Percentiles rank a stretch among this genome's conserved stretches.
Conservation (phyloP, 2,888 invertebrate genomes). For the Zhuqinia jingwanae region DNA sequence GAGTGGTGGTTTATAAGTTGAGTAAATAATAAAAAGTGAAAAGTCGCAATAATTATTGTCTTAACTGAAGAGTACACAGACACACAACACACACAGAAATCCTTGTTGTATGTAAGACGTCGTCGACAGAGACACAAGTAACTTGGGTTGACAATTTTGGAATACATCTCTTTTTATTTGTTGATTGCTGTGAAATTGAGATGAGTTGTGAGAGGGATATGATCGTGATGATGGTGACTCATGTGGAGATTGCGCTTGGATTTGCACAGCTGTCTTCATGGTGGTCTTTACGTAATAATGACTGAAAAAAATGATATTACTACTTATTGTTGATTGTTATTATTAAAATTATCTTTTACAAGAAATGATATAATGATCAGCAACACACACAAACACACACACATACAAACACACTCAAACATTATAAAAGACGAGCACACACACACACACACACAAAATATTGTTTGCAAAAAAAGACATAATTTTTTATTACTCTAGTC, state of each 20-base stretch:
- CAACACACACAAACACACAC: background rate
- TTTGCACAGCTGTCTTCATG: constrained; percentile 10
- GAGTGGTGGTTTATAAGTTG: background rate
- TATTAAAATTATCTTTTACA: constrained; percentile 24
- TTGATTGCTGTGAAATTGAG: no score
- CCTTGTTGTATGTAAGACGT: no score
- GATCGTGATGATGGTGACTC: background rate
- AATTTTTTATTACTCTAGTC: constrained; percentile 7
- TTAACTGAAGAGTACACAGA: background rate
- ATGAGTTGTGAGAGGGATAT: background rate
- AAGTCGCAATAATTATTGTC: constrained; percentile 12
- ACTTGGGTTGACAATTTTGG: background rate
- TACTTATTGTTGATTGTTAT: constrained; percentile 4
- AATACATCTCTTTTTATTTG: background rate
- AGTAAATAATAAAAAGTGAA: constrained; percentile 5
- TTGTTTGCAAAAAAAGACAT: background rate
- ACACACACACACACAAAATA: background rate
- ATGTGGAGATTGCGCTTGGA: background rate
- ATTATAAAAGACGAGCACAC: no score
- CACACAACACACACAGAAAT: no score
- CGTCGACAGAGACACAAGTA: no score
- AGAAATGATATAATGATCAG: constrained; percentile 32
- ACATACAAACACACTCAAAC: background rate
- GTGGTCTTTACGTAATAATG: constrained; percentile 24
- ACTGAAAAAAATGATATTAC: background rate